These are phyloP conservation scores for Eulithis testata DNA, from an alignment of 2,888 invertebrate genomes.

Conservation along the genomic window DNA sequence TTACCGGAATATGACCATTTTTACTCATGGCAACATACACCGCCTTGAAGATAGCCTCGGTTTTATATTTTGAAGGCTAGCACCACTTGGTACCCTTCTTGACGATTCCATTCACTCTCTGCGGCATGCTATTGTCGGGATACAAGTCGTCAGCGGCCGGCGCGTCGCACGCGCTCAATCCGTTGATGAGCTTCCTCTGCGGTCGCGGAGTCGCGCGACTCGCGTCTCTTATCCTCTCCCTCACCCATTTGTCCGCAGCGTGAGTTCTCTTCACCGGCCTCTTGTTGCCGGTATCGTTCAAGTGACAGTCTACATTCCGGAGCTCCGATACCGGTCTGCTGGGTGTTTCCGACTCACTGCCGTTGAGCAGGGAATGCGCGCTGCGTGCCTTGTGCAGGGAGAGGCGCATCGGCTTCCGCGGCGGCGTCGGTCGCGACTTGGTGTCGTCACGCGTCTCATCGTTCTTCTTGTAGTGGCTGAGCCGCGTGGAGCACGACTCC, in stretches of 20 bases:
- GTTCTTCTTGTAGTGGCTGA: slow-evolving; percentile 74
- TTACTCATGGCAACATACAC: neutral
- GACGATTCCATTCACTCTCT: slow-evolving; percentile 48
- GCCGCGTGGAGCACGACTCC: slow-evolving; percentile 78
- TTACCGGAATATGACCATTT: neutral
- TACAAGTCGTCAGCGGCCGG: slow-evolving; percentile 74
- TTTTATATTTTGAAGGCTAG: slow-evolving; percentile 18
- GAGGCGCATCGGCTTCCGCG: slow-evolving; percentile 92
- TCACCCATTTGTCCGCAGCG: slow-evolving; percentile 64
- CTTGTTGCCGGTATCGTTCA: slow-evolving; percentile 63
- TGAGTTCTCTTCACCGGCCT: slow-evolving; percentile 86
- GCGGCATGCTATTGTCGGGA: slow-evolving; percentile 60
- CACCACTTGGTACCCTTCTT: slow-evolving; percentile 51
- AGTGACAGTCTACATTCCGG: slow-evolving; percentile 43
- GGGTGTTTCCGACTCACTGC: slow-evolving; percentile 75
- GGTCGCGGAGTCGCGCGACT: slow-evolving; percentile 74
- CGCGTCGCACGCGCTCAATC: slow-evolving; percentile 57
- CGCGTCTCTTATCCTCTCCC: slow-evolving; percentile 59
- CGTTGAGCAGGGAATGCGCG: slow-evolving; percentile 87
- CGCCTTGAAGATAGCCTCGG: neutral
- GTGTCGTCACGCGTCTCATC: slow-evolving; percentile 57
- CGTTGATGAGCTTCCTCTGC: slow-evolving; percentile 57
- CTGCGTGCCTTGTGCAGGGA: slow-evolving; percentile 94
- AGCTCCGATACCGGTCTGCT: slow-evolving; percentile 45
- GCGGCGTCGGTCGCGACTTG: slow-evolving; percentile 90